Conservation (phyloP, 64 coral and sea anemone species). For the Pocillopora verrucosa region DNA sequence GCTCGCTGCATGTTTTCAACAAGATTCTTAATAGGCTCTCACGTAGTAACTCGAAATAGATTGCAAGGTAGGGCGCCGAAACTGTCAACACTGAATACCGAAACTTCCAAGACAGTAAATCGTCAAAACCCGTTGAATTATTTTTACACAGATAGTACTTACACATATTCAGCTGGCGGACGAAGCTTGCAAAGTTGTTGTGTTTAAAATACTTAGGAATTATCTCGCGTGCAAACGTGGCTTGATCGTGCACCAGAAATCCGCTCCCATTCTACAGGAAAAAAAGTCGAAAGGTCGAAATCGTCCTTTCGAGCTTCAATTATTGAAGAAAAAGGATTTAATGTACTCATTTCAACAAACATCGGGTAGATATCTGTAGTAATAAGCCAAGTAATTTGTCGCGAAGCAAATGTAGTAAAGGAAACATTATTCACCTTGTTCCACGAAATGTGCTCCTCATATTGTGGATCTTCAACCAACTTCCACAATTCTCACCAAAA, state of each 20-base stretch:
- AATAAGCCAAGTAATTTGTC: neutral
- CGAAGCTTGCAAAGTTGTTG: slow-evolving; percentile 99
- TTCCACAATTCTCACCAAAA: slow-evolving; percentile 99
- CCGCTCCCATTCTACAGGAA: slow-evolving; percentile 87
- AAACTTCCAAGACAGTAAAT: neutral
- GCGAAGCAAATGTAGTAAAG: neutral
- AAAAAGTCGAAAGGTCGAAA: neutral
- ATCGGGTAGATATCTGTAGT: neutral
- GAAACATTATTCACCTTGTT: slow-evolving; percentile 55
- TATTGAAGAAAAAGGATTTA: neutral
- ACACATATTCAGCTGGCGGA: slow-evolving; percentile 99
- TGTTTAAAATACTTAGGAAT: slow-evolving; percentile 99
- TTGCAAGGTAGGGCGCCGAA: neutral
- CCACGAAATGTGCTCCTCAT: slow-evolving; percentile 96
- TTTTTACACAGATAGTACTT: slow-evolving; percentile 50
- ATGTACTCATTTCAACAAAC: neutral
- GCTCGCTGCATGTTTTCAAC: neutral
- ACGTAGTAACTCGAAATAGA: neutral
- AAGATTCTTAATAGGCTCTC: neutral
- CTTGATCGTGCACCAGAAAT: slow-evolving; percentile 98
- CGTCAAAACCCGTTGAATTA: neutral
- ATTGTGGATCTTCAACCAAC: slow-evolving; percentile 96
- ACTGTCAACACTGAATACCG: neutral
- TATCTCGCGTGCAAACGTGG: slow-evolving; percentile 96
- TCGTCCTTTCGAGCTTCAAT: neutral